These are phyloP conservation scores for Ischnus inquisitorius DNA, from an alignment of 2,888 invertebrate species.

Conservation along the genomic window DNA sequence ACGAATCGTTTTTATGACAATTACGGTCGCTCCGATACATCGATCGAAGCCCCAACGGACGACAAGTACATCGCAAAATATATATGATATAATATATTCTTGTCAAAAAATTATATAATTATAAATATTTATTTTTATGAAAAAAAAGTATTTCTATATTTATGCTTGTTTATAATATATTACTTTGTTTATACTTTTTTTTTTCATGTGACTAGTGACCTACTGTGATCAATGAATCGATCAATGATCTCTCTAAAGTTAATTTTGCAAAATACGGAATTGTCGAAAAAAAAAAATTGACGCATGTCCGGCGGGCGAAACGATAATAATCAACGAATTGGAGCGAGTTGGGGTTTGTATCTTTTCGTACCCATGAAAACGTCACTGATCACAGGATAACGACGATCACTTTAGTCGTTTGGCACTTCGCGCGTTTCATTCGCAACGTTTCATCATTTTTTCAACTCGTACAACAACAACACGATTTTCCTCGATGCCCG, in stretches of 20 bases:
- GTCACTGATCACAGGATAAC: constrained; percentile 14
- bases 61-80: not conserved
- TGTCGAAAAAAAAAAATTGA: not conserved
- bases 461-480: constrained; percentile 4
- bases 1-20: not conserved
- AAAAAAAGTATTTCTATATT: not conserved
- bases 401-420: constrained; percentile 2
- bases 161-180: not conserved
- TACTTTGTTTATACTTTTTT: too few relatives aligned
- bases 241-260: too few relatives aligned
- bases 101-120: not conserved
- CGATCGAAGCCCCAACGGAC: not conserved
- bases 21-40: not conserved
- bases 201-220: too few relatives aligned
- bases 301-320: not conserved
- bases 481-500: not conserved
- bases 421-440: not conserved
- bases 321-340: constrained; percentile 27
- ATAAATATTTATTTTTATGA: not conserved
- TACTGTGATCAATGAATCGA: too few relatives aligned
- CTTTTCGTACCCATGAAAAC: constrained; percentile 25
- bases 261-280: too few relatives aligned
- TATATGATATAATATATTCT: not conserved
- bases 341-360: not conserved
- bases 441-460: constrained; percentile 6